Evolutionary conservation across 2,888 invertebrate genomes (phyloP).

Genomic region (Empis livida): DNA sequence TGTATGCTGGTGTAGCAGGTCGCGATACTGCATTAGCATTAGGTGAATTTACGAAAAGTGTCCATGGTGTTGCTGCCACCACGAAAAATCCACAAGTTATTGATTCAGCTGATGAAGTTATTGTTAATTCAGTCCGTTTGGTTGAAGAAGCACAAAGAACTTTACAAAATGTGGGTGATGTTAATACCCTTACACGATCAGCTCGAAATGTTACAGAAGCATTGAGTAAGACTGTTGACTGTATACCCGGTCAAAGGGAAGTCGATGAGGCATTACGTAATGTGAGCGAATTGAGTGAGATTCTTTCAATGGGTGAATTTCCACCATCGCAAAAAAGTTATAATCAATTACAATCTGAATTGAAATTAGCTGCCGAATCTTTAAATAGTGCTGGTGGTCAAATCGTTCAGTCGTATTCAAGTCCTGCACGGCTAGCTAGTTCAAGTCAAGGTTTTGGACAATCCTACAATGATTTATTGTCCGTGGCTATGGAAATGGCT

Average conservation of each 20-base stretch:
- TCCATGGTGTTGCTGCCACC: constrained; percentile 67
- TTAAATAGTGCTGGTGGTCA: constrained; percentile 74
- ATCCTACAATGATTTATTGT: constrained; percentile 65
- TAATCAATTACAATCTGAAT: constrained; percentile 70
- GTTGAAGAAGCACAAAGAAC: constrained; percentile 69
- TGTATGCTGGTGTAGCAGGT: constrained; percentile 68
- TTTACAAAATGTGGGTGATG: constrained; percentile 30
- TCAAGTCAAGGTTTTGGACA: constrained; percentile 65
- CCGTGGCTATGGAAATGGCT: constrained; percentile 73
- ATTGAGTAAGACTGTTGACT: constrained; percentile 53
- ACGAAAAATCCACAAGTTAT: constrained; percentile 49
- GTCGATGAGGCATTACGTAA: constrained; percentile 79
- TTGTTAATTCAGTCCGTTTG: constrained; percentile 60
- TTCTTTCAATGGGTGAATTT: constrained; percentile 59
- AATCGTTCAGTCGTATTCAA: constrained; percentile 64
- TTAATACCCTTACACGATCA: constrained; percentile 48
- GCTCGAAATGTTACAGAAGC: constrained; percentile 59
- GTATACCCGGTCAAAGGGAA: constrained; percentile 85
- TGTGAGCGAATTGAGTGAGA: constrained; percentile 63
- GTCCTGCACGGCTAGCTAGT: constrained; percentile 55
- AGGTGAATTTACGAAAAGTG: constrained; percentile 56
- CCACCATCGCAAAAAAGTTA: constrained; percentile 62
- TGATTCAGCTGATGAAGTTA: constrained; percentile 63
- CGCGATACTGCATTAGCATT: constrained; percentile 67
- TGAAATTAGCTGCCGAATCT: constrained; percentile 71